Percentiles rank a stretch among this genome's conserved stretches.
phyloP scores from a whole-genome alignment of 2,888 invertebrate genomes.

The Beris chalybata region DNA sequence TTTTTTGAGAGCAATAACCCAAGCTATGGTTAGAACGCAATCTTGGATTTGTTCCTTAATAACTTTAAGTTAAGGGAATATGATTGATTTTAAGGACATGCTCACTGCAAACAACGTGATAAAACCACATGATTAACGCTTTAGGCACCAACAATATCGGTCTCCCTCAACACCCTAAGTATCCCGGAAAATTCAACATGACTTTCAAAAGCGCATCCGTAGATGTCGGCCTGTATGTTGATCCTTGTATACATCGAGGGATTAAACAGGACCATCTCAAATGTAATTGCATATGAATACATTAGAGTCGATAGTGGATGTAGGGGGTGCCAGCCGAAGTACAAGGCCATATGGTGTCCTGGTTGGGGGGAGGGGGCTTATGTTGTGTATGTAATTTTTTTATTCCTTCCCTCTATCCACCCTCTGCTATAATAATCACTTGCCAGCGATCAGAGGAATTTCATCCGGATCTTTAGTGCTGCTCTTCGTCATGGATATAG shows the following conservation, averaged over 20 bases:
- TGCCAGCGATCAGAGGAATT: constrained; percentile 24
- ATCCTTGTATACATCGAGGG: constrained; percentile 10
- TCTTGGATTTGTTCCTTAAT: too few relatives aligned
- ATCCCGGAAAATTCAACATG: constrained; percentile 22
- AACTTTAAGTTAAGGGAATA: too few relatives aligned
- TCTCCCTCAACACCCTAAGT: neutral
- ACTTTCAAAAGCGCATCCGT: constrained; percentile 28
- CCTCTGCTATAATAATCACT: constrained; percentile 25
- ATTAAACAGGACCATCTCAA: constrained; percentile 47
- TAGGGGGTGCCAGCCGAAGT: neutral
- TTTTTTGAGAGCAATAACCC: too few relatives aligned
- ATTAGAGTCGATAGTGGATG: constrained; percentile 45
- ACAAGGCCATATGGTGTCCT: constrained; percentile 25
- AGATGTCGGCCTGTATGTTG: neutral
- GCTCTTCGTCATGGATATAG: constrained; percentile 30
- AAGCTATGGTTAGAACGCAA: too few relatives aligned
- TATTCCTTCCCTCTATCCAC: constrained; percentile 19
- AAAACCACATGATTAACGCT: too few relatives aligned
- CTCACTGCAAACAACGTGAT: too few relatives aligned
- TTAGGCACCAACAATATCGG: too few relatives aligned
- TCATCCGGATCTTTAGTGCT: constrained; percentile 8
- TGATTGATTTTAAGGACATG: too few relatives aligned
- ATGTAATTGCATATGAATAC: constrained; percentile 57
- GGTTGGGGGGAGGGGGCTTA: constrained; percentile 26
- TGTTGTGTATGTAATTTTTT: constrained; percentile 14